A percentile compares a stretch with the other conserved stretches of the same genome.
Evolutionary conservation across 1,140 invertebrate species (phyloP).

Genomic region (Drosophila burlai): DNA sequence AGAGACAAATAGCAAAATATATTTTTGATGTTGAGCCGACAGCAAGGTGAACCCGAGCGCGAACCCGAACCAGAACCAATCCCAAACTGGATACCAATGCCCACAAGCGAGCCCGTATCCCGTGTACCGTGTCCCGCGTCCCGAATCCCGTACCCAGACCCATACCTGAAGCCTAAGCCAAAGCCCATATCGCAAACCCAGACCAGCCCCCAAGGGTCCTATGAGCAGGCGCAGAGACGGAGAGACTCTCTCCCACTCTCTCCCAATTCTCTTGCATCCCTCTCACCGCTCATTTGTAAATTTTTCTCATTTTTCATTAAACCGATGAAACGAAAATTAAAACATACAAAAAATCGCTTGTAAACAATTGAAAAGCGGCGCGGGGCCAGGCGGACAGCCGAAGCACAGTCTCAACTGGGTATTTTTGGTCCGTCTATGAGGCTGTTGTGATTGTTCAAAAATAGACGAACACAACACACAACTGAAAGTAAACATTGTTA

Average conservation of each 20-base stretch:
- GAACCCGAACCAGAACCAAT: slow-evolving; percentile 22
- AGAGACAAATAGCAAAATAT: slow-evolving; percentile 57
- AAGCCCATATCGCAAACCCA: slow-evolving; percentile 4
- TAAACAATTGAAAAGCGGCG: slow-evolving; percentile 58
- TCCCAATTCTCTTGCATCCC: slow-evolving; percentile 7
- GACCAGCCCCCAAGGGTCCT: slow-evolving; percentile 43
- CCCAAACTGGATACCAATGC: slow-evolving; percentile 19
- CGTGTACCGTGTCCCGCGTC: not conserved
- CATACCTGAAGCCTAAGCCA: not conserved
- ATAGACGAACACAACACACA: slow-evolving; percentile 58
- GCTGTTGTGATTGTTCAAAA: slow-evolving; percentile 67
- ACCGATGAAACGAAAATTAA: slow-evolving; percentile 50
- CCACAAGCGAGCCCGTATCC: slow-evolving; percentile 14
- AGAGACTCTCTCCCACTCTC: slow-evolving; percentile 27
- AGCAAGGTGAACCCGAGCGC: slow-evolving; percentile 21
- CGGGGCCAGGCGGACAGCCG: slow-evolving; percentile 12
- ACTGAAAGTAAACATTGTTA: slow-evolving; percentile 79
- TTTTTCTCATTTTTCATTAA: slow-evolving; percentile 56
- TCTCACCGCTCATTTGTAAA: slow-evolving; percentile 42
- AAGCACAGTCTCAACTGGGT: slow-evolving; percentile 16
- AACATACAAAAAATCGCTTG: slow-evolving; percentile 57
- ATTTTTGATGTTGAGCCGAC: slow-evolving; percentile 68
- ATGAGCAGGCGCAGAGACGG: slow-evolving; percentile 62
- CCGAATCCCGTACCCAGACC: not conserved
- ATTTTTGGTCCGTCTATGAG: slow-evolving; percentile 24